These are phyloP conservation scores for Loriculus beryllinus DNA, from an alignment of 2,797 vertebrate species.

Conservation along the genomic window DNA sequence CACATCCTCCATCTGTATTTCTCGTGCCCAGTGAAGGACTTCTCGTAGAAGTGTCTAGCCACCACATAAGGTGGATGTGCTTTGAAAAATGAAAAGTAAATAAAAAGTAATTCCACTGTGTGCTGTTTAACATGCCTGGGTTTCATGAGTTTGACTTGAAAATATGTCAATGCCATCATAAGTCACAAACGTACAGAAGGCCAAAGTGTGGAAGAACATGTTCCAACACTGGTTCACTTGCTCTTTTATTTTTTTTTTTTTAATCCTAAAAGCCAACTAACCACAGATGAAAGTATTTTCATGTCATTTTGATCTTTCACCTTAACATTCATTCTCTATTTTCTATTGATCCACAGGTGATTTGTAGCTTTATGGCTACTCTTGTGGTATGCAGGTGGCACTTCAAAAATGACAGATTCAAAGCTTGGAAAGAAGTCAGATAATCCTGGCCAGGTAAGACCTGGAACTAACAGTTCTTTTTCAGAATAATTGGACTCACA, in stretches of 20 bases:
- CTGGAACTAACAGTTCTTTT: not conserved
- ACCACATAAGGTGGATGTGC: rapidly evolving
- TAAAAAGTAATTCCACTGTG: rapidly evolving
- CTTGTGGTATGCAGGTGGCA: too few species aligned
- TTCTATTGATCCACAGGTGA: rapidly evolving
- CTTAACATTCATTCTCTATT: not conserved
- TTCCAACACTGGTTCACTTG: not conserved
- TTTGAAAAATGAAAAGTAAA: not conserved
- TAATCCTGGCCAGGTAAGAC: not conserved
- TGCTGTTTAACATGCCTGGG: not conserved
- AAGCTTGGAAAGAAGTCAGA: not conserved
- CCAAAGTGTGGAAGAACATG: not conserved
- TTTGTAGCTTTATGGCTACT: not conserved
- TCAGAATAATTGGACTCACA: not conserved
- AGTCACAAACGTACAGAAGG: not conserved
- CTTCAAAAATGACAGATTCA: not conserved
- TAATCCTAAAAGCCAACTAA: not conserved
- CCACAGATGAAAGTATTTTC: not conserved
- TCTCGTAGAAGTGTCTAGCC: not conserved
- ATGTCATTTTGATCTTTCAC: not conserved
- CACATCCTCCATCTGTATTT: rapidly evolving
- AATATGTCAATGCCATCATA: rapidly evolving
- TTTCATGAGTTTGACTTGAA: not conserved
- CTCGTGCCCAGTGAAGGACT: rapidly evolving
- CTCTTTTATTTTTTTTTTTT: not conserved